Conservation (phyloP, 2,888 invertebrate genomes). For the Pardosa pseudoannulata region DNA sequence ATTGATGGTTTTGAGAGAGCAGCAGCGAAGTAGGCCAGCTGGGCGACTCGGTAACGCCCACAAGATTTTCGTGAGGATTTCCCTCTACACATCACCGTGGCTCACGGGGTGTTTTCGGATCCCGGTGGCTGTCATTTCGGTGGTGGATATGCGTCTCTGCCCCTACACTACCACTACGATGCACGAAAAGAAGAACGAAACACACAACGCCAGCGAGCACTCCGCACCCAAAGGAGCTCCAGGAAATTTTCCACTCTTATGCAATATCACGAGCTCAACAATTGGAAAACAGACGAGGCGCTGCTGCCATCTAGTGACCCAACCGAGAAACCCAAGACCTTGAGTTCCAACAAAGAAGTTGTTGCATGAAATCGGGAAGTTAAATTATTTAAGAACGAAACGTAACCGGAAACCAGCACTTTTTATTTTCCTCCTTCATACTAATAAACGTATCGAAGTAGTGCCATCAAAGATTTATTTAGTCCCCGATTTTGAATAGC, state of each 20-base stretch:
- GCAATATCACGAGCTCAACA: slow-evolving; percentile 30
- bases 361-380: too few species aligned
- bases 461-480: too few species aligned
- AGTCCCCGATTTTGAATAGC: too few species aligned
- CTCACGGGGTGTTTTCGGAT: background rate
- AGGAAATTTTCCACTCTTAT: slow-evolving; percentile 45
- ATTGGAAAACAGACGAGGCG: background rate
- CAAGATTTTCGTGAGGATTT: slow-evolving; percentile 14
- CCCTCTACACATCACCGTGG: slow-evolving; percentile 17
- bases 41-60: slow-evolving; percentile 54
- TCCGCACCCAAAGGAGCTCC: background rate
- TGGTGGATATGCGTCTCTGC: background rate
- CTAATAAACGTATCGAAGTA: too few species aligned
- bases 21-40: slow-evolving; percentile 14
- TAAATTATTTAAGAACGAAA: too few species aligned
- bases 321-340: too few species aligned
- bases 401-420: too few species aligned
- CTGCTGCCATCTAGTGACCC: slow-evolving; percentile 48
- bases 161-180: background rate
- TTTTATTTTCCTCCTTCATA: too few species aligned
- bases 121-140: background rate
- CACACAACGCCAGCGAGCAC: background rate
- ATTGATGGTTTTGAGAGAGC: background rate
- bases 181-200: background rate
- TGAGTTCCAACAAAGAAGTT: too few species aligned